Conservation (phyloP, 92 coral and sea anemone species). For the Diadumene lineata region DNA sequence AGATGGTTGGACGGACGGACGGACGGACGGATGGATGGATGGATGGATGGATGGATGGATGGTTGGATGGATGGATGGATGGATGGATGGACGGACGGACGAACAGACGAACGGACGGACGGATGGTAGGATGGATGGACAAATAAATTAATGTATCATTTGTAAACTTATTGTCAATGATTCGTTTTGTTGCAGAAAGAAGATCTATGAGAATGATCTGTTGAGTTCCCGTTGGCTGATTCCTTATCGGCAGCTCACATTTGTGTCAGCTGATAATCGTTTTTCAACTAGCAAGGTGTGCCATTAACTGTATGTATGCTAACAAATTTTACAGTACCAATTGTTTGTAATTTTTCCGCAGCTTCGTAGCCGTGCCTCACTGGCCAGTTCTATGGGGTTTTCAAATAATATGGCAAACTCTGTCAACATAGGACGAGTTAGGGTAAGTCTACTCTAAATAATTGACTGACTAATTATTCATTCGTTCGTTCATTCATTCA, state of each 20-base stretch:
- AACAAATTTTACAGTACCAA: no score
- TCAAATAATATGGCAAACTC: conserved; percentile 21
- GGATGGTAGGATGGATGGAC: background rate
- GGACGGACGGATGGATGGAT: background rate
- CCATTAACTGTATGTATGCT: background rate
- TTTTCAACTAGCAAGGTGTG: conserved; percentile 61
- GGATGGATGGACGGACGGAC: background rate
- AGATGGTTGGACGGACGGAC: background rate
- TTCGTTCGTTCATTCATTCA: no score
- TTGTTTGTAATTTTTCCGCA: no score
- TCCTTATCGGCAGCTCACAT: conserved; percentile 52
- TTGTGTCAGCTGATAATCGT: conserved; percentile 40
- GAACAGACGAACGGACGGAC: background rate
- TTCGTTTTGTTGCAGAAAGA: conserved; percentile 40
- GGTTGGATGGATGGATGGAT: background rate
- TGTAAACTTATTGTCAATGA: no score
- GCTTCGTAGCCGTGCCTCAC: conserved; percentile 49
- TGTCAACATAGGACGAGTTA: conserved; percentile 68
- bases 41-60: conserved; percentile 4
- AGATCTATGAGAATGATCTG: conserved; percentile 57
- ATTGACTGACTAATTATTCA: background rate
- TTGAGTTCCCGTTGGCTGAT: conserved; percentile 68
- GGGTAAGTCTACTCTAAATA: conserved; percentile 41
- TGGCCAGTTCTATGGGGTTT: conserved; percentile 40
- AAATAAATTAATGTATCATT: background rate